phyloP scores from a whole-genome alignment of 2,888 invertebrate genomes.

The Drosophila recens region DNA sequence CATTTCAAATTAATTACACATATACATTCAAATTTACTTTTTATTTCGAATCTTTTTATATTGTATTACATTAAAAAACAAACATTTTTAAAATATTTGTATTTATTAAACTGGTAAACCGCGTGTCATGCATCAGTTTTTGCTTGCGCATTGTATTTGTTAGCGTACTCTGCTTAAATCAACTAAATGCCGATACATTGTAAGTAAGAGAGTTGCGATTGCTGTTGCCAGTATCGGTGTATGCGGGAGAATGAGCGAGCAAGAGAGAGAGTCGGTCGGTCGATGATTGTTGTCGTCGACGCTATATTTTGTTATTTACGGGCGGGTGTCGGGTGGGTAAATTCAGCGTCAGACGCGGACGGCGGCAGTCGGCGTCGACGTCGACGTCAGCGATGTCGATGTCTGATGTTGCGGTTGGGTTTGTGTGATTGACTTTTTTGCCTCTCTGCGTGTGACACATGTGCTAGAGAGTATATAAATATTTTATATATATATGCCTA shows the following conservation, averaged over 20 bases:
- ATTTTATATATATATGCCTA: constrained; percentile 7
- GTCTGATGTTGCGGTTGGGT: constrained; percentile 51
- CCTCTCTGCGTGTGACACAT: constrained; percentile 71
- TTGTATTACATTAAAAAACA: no score
- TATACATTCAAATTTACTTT: no score
- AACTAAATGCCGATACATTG: constrained; percentile 65
- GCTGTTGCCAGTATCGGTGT: constrained; percentile 19
- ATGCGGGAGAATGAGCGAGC: constrained; percentile 33
- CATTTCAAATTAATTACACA: not conserved
- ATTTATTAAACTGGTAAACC: not conserved
- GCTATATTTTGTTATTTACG: constrained; percentile 75
- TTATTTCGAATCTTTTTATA: no score
- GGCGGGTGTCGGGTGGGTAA: constrained; percentile 66
- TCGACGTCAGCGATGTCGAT: constrained; percentile 16
- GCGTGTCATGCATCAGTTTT: not conserved
- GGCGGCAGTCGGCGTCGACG: constrained; percentile 13
- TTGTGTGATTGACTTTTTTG: constrained; percentile 73
- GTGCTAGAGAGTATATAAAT: constrained; percentile 41
- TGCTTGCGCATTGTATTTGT: not conserved
- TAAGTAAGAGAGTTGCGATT: constrained; percentile 29
- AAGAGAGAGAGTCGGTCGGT: constrained; percentile 3
- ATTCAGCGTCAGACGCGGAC: constrained; percentile 32
- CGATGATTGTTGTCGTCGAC: constrained; percentile 45
- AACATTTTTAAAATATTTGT: not conserved
- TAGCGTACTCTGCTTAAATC: constrained; percentile 36